Base-by-base conservation (phyloP, 2,113 vertebrate species). In the Peromyscus polionotus region DNA sequence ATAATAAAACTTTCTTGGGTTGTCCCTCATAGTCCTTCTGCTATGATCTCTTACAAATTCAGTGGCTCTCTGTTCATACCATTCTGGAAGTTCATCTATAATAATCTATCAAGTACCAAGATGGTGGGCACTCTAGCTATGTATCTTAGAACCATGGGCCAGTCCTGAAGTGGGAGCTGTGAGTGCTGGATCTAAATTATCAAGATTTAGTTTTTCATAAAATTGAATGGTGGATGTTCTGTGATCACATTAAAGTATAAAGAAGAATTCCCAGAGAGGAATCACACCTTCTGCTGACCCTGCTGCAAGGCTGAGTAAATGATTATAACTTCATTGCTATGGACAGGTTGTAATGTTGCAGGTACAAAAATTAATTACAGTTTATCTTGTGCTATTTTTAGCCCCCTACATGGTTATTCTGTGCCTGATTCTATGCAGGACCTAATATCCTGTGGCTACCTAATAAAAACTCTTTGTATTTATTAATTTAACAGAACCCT, bases 201-300 rank as follows among this genome's bases (percentile, higher is more conserved):
- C 39, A 54, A 26, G 5, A 72, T 19, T 94, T 94, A 79, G 54
- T 51, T 84, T 97, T 61, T 86, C 81, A 84, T 28, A 63, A 54
- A 8, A 33, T n/a, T 68, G 7, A 4, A 16, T 42, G 36, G 39
- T 80, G 45, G n/a, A 42, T 33, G 0, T 61, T 88, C 48, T 48
- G 0, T 79, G 33, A 1, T 14, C 22, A 91, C 26, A 67, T 4
- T 13, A 61, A 42, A 72, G 5, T 59, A 0, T 9, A 57, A n/a
- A 57, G 7, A 4, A 20, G 33, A 59, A 36, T 59, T 59, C 36
- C 17, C 79, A 59, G 20, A 20, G n/a, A 81, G 20, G 11, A 79
- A 59, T n/a, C 11, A n/a, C 19, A 80, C 33, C 33, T 80, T 80
- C 51, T 22, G 33, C 17, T n/a, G 5, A 13, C 6, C 54, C 10